Evolutionary conservation across 2,888 invertebrate species (phyloP), one percentile per base, ranked within the genome.

Genomic region (Odiellus spinosus): DNA sequence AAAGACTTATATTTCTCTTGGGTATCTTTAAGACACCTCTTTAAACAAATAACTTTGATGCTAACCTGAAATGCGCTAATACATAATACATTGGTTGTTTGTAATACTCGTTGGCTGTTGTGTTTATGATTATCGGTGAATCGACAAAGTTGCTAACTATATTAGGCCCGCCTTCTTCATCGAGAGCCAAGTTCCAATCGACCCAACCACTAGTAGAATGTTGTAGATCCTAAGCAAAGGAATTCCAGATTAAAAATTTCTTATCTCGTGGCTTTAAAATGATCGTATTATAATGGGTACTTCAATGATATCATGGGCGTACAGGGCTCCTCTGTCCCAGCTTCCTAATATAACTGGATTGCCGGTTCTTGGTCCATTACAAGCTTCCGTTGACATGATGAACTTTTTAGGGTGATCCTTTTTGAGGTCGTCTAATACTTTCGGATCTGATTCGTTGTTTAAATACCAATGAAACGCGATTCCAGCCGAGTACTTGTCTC

Each of bases 1-100:
- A n/a, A n/a, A n/a, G n/a, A n/a, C n/a, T n/a, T n/a, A n/a, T n/a
- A n/a, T n/a, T n/a, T n/a, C 34, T 12, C 34, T 34, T 34, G 11
- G 34, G 11, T 34, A 34, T n/a, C 34, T 34, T 34, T n/a, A n/a
- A 34, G 11, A 34, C 11, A n/a, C 34, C 11, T 12, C 11, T 34
- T 34, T 34, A n/a, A 11, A 12, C n/a, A 11, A 11, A 34, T n/a
- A 11, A 38, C 5, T 38, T 26, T 15, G 20, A 14, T 33, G 47
- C 40, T 42, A 46, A 68, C 67, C 69, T 71, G 55, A 73, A 69
- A 63, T 91, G 90, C 0, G 80, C 83, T 61, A 90, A 66, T 0
- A 76, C 78, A 62, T 90, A 91, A 64, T 74, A 90, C 73, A 82
- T 80, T 0, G 90, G 90, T 59, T 90, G 85, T 59, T 88, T 90